Evolutionary conservation across 2,888 invertebrate species (phyloP).

Genomic region (Steinernema scapterisci): DNA sequence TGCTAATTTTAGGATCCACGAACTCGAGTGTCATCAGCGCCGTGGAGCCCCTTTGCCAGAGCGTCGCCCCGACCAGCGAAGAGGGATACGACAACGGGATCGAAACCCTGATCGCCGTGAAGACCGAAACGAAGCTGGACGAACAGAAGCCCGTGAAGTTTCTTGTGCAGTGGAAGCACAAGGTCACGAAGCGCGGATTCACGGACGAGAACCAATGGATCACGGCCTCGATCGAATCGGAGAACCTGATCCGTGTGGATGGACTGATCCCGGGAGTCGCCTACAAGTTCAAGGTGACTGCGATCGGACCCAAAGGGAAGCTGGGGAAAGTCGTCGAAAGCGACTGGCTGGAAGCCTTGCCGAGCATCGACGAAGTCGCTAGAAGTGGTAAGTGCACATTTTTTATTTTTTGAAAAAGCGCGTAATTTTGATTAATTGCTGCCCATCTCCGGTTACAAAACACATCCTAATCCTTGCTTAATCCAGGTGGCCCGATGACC

Average conservation of each 20-base stretch:
- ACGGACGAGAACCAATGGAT: constrained; percentile 61
- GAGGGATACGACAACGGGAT: constrained; percentile 39
- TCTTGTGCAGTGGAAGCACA: constrained; percentile 42
- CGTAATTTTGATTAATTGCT: background rate
- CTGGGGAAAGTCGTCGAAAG: constrained; percentile 54
- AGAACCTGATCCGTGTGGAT: constrained; percentile 53
- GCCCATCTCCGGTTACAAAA: background rate
- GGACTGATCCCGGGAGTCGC: constrained; percentile 62
- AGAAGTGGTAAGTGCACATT: background rate
- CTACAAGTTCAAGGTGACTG: constrained; percentile 60
- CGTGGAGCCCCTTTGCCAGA: constrained; percentile 55
- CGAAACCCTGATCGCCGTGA: constrained; percentile 41
- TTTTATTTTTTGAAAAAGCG: background rate
- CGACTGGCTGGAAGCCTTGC: constrained; percentile 53
- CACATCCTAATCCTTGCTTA: background rate
- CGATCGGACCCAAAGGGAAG: constrained; percentile 57
- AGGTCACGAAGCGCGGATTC: constrained; percentile 15
- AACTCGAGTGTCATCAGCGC: constrained; percentile 50
- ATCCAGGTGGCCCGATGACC: constrained; percentile 5
- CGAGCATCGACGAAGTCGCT: background rate
- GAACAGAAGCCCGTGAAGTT: constrained; percentile 38
- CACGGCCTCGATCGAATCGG: constrained; percentile 63
- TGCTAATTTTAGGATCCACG: constrained; percentile 43
- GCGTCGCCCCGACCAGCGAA: constrained; percentile 41
- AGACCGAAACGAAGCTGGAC: constrained; percentile 35